These are phyloP conservation scores for Clarias fuscus DNA, from an alignment of 2,797 vertebrate genomes.

Conservation along the genomic window DNA sequence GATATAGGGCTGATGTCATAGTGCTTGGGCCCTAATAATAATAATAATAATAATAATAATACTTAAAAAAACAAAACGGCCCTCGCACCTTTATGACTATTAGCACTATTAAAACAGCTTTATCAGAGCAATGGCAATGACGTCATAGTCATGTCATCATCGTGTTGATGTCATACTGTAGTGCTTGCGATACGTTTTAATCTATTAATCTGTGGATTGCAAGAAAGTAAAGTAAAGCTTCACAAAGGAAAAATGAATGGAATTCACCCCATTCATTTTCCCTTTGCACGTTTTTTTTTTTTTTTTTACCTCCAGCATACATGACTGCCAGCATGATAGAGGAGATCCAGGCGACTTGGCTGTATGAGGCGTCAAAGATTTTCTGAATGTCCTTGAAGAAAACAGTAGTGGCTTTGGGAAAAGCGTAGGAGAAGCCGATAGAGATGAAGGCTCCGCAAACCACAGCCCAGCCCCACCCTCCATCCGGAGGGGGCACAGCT, in stretches of 20 bases:
- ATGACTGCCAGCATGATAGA: slow-evolving; percentile 98
- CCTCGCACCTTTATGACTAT: too few relatives aligned
- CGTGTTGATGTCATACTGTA: too few relatives aligned
- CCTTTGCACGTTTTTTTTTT: neutral
- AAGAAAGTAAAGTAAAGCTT: neutral
- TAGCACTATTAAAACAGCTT: too few relatives aligned
- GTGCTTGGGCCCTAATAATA: too few relatives aligned
- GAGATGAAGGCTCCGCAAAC: slow-evolving; percentile 90
- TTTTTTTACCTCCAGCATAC: slow-evolving; percentile 91
- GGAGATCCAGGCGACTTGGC: slow-evolving; percentile 95
- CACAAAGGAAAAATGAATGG: neutral
- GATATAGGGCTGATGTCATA: too few relatives aligned
- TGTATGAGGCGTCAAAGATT: slow-evolving; percentile 88
- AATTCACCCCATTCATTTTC: neutral
- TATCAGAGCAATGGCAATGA: too few relatives aligned
- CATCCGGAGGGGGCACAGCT: slow-evolving; percentile 83
- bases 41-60: too few relatives aligned
- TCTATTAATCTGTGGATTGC: neutral
- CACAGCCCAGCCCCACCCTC: slow-evolving; percentile 96
- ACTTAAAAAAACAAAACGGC: too few relatives aligned
- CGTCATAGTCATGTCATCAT: too few relatives aligned
- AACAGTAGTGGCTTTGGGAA: slow-evolving; percentile 94
- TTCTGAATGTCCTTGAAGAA: slow-evolving; percentile 97
- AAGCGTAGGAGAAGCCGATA: slow-evolving; percentile 97
- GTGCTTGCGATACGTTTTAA: too few relatives aligned